These are phyloP conservation scores for Opisthocomus hoazin DNA, from an alignment of 2,113 vertebrate genomes.

Conservation along the genomic window DNA sequence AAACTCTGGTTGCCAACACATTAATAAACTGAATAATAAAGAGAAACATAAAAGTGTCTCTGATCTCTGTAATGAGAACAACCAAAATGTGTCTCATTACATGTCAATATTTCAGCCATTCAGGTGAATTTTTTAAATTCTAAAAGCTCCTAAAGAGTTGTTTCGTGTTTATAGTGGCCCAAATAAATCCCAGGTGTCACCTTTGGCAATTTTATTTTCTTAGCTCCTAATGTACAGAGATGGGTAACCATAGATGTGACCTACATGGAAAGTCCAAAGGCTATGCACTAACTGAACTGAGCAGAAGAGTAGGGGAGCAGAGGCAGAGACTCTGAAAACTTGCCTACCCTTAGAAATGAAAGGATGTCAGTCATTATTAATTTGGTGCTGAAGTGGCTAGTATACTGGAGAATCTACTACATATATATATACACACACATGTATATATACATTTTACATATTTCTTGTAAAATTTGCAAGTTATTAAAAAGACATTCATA, in stretches of 20 bases:
- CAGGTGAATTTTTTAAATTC: neutral
- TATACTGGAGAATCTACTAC: neutral
- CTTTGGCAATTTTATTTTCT: neutral
- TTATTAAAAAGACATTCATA: neutral
- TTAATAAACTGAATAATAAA: neutral
- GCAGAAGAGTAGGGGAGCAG: neutral
- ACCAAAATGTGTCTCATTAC: neutral
- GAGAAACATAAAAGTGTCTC: neutral
- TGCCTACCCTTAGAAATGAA: neutral
- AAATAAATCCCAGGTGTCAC: neutral
- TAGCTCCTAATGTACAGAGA: neutral
- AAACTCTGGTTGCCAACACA: neutral
- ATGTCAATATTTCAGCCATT: neutral
- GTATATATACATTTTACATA: neutral
- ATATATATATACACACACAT: no score
- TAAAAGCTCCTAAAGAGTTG: no score
- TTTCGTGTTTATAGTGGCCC: neutral
- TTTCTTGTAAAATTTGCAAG: neutral
- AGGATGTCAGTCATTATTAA: neutral
- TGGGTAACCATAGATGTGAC: neutral
- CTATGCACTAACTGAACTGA: neutral
- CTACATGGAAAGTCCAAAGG: neutral
- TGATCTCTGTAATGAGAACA: neutral
- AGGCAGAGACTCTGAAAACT: neutral
- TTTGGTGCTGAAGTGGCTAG: neutral